Conservation (phyloP, 1,140 invertebrate species). For the Proales similis region DNA sequence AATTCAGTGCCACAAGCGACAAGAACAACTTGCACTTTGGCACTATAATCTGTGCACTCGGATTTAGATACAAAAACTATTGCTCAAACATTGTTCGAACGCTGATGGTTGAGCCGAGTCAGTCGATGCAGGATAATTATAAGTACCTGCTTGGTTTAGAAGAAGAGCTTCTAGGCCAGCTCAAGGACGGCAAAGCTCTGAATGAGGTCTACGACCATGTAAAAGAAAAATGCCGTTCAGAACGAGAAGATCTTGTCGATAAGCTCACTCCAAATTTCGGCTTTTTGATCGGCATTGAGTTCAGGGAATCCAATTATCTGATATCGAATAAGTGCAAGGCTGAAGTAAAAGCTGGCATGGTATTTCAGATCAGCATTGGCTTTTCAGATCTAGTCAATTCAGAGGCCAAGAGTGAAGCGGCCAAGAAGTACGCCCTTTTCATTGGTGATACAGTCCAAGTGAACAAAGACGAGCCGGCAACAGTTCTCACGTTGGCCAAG, state of each 20-base stretch:
- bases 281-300: constrained; percentile 75
- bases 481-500: constrained; percentile 80
- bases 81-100: constrained; percentile 97
- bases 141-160: constrained; percentile 84
- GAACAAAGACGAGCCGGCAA: constrained; percentile 78
- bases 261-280: constrained; percentile 90
- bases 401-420: constrained; percentile 68
- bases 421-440: constrained; percentile 85
- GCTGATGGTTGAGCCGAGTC: constrained; percentile 86
- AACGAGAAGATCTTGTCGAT: constrained; percentile 75
- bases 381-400: constrained; percentile 77
- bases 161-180: constrained; percentile 76
- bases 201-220: constrained; percentile 76
- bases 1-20: constrained; percentile 86
- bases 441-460: constrained; percentile 93
- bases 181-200: constrained; percentile 61
- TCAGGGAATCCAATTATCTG: constrained; percentile 82
- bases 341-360: constrained; percentile 64
- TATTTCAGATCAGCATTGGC: constrained; percentile 91
- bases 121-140: constrained; percentile 71
- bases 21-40: constrained; percentile 92
- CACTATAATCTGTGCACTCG: constrained; percentile 86
- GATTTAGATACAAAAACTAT: constrained; percentile 89
- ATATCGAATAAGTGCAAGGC: constrained; percentile 77
- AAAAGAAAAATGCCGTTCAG: constrained; percentile 72